Percentiles rank a stretch among this genome's conserved stretches.
phyloP scores from a whole-genome alignment of 1,140 invertebrate genomes.

The Magallana ariakensis region DNA sequence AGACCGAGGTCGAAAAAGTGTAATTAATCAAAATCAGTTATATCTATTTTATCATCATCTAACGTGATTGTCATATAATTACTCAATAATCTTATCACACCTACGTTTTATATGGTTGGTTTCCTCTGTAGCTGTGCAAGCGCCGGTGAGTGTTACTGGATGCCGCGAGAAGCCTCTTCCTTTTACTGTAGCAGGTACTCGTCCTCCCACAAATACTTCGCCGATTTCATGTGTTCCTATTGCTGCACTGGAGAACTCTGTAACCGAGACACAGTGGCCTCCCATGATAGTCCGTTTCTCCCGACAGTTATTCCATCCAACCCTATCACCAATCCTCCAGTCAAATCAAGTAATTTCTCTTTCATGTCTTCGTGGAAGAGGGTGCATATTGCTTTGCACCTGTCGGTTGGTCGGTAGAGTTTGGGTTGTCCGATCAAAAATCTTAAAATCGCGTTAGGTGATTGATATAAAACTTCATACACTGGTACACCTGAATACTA shows the following conservation, averaged over 20 bases:
- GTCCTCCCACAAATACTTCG: constrained; percentile 1
- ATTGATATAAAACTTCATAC: too few species aligned
- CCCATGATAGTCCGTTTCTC: not conserved
- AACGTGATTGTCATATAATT: too few species aligned
- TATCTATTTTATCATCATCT: too few species aligned
- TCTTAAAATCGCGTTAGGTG: too few species aligned
- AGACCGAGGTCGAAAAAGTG: not conserved
- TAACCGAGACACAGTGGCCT: not conserved
- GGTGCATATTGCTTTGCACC: too few species aligned
- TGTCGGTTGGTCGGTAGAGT: too few species aligned
- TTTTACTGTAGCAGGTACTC: not conserved
- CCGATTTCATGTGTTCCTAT: constrained; percentile 6
- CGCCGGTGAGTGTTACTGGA: not conserved
- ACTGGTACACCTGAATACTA: too few species aligned
- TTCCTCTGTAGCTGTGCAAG: not conserved
- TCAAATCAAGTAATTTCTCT: not conserved
- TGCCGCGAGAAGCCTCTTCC: not conserved
- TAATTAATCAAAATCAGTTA: not conserved
- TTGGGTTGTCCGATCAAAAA: too few species aligned
- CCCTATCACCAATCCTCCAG: not conserved
- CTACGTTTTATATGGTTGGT: not conserved
- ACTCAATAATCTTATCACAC: too few species aligned
- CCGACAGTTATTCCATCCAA: constrained; percentile 5
- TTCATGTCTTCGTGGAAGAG: not conserved
- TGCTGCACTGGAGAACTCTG: constrained; percentile 21